Evolutionary conservation across 2,797 vertebrate species (phyloP).

Genomic region (Tauraco hartlaubi): DNA sequence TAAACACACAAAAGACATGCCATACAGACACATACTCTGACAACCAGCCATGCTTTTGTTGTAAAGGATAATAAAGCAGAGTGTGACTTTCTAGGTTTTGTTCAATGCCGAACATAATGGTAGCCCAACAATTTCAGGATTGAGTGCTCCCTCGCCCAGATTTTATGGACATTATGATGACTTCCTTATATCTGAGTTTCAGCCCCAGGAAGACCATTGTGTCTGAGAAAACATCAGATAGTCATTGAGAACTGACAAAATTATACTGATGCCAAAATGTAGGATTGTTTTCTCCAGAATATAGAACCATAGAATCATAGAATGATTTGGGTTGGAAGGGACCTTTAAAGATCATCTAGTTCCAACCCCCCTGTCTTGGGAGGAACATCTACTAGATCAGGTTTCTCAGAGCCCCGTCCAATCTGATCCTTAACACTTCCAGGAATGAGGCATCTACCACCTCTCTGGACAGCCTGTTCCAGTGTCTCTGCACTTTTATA

Average conservation of each 20-base stretch:
- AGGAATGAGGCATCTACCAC: not conserved
- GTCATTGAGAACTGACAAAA: not conserved
- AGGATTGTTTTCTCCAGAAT: not conserved
- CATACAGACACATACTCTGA: fast-evolving
- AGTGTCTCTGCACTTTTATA: not conserved
- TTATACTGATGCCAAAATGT: not conserved
- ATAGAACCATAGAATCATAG: not conserved
- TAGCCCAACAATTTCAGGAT: not conserved
- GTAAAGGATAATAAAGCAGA: not conserved
- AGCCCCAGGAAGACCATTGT: not conserved
- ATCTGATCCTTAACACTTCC: not conserved
- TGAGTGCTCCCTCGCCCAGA: not conserved
- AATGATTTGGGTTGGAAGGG: too few species aligned
- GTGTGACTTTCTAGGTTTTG: not conserved
- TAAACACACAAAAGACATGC: not conserved
- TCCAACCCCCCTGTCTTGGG: too few species aligned
- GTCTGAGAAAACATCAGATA: not conserved
- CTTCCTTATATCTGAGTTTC: not conserved
- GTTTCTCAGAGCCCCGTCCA: not conserved
- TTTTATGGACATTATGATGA: not conserved
- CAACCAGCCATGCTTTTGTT: not conserved
- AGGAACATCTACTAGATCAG: not conserved
- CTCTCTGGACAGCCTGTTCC: not conserved
- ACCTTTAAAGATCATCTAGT: too few species aligned
- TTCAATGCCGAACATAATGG: not conserved